A percentile compares a stretch with the other conserved stretches of the same genome.
Evolutionary conservation across 2,113 vertebrate genomes (phyloP).

Genomic region (Platycercus adscitus): DNA sequence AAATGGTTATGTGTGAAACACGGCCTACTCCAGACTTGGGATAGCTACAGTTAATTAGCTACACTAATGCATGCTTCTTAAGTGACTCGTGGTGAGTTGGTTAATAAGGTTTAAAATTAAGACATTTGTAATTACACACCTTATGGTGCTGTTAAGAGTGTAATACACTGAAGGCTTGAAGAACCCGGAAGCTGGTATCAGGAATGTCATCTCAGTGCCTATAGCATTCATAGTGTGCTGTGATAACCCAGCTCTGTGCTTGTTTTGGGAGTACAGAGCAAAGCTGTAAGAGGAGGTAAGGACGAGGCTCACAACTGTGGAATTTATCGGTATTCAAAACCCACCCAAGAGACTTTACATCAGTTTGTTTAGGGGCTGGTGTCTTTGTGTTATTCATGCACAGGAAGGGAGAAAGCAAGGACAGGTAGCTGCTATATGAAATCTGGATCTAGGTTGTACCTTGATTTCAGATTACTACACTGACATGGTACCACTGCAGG

Average conservation of each 20-base stretch:
- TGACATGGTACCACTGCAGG: neutral
- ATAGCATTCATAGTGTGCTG: neutral
- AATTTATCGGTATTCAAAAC: neutral
- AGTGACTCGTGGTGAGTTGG: neutral
- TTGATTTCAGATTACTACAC: neutral
- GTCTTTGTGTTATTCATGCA: neutral
- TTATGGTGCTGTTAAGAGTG: neutral
- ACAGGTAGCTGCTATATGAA: neutral
- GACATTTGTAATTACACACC: neutral
- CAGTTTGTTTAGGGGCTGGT: neutral
- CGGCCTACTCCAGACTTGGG: neutral
- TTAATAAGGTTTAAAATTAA: slow-evolving; percentile 3
- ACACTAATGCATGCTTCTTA: neutral
- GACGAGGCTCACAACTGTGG: neutral
- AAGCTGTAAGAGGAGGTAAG: neutral
- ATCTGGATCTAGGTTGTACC: neutral
- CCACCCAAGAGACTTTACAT: neutral
- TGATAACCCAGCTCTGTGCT: neutral
- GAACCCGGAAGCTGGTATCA: neutral
- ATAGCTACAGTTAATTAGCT: neutral
- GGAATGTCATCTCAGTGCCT: neutral
- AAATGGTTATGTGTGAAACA: neutral
- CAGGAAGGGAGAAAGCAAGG: neutral
- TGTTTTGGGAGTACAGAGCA: neutral
- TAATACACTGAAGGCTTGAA: neutral